These are phyloP conservation scores for Monopis laevigella DNA, from an alignment of 2,888 invertebrate genomes.

Conservation along the genomic window DNA sequence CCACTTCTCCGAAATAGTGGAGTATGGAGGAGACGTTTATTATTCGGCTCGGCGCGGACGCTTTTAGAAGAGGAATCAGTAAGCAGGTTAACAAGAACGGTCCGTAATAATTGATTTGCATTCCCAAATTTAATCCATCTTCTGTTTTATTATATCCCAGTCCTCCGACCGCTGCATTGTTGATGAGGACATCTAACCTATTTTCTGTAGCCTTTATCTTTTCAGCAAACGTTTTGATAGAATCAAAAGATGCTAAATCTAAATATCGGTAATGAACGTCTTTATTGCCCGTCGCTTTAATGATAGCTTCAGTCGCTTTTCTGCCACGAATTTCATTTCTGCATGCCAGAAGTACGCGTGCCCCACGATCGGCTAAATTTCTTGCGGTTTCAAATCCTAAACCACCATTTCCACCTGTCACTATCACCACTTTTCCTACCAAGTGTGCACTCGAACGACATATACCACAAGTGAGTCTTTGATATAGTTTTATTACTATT, in stretches of 20 bases:
- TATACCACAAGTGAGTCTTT: slow-evolving; percentile 49
- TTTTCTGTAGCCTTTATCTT: slow-evolving; percentile 55
- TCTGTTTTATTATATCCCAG: slow-evolving; percentile 61
- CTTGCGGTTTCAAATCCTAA: slow-evolving; percentile 63
- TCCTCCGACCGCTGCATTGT: slow-evolving; percentile 67
- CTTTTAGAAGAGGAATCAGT: slow-evolving; percentile 58
- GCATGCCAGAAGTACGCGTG: slow-evolving; percentile 60
- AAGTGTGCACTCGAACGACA: slow-evolving; percentile 52
- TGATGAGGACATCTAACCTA: slow-evolving; percentile 65
- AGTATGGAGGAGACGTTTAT: slow-evolving; percentile 71
- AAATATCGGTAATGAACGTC: slow-evolving; percentile 42
- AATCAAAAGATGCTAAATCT: slow-evolving; percentile 53
- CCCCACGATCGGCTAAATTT: slow-evolving; percentile 59
- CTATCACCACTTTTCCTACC: slow-evolving; percentile 57
- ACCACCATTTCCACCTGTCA: slow-evolving; percentile 58
- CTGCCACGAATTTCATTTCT: slow-evolving; percentile 44
- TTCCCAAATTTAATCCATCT: slow-evolving; percentile 73
- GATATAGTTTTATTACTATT: slow-evolving; percentile 40
- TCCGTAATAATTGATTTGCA: slow-evolving; percentile 78
- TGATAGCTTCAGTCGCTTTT: slow-evolving; percentile 44
- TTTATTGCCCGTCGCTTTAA: slow-evolving; percentile 40
- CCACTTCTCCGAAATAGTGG: slow-evolving; percentile 56
- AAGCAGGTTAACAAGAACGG: slow-evolving; percentile 77
- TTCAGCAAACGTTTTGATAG: slow-evolving; percentile 65
- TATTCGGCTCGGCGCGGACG: slow-evolving; percentile 70